Base-by-base conservation (phyloP, 2,797 vertebrate genomes). In the Brachymystax lenok region DNA sequence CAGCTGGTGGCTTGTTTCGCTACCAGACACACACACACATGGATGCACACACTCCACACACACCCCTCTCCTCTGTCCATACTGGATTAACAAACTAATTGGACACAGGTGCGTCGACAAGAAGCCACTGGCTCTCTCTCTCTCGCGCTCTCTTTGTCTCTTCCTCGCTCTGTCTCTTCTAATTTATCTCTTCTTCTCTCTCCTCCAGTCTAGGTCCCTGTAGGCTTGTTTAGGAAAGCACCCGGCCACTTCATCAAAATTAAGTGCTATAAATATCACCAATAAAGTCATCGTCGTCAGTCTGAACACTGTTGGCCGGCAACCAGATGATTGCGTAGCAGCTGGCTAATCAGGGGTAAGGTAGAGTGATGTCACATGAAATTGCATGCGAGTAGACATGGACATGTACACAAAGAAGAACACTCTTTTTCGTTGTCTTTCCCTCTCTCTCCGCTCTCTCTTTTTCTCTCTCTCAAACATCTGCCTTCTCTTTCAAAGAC, bases 181-280 rank as follows among this genome's bases (percentile, higher is more conserved):
- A 5, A 5, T 68, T 19, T 68, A 21, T 33, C 24, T 67, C 21
- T 16, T 24, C 27, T 67, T 30, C 24, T 40, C 40, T 46, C 40
- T 30, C 33, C 33, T 40, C 40, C 40, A 46, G 10, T 46, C 40
- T 46, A 46, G 40, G 40, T 46, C 40, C 40, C 78, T n/a, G 7
- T 30, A 46, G 13, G 54, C 68, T 33, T 63, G 69, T 54, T 33
- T 19, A 17, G 12, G 61, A 67, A 59, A 66, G 66, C 73, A 79
- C 40, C 10, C 10, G 1, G 10, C 40, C 40, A 46, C 46, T 66
- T 72, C 17, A 64, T 75, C 61, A 79, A 33, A 75, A 79, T 74
- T 46, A 74, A 72, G 19, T 68, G 66, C 78, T 85, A 81, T 85
- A 86, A 83, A 84, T 83, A 83, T 14, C 59, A 19, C 33, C 63